Evolutionary conservation across 2,113 vertebrate genomes (phyloP), one percentile per base, ranked within the genome.

Genomic region (Sinocyclocheilus maitianheensis): DNA sequence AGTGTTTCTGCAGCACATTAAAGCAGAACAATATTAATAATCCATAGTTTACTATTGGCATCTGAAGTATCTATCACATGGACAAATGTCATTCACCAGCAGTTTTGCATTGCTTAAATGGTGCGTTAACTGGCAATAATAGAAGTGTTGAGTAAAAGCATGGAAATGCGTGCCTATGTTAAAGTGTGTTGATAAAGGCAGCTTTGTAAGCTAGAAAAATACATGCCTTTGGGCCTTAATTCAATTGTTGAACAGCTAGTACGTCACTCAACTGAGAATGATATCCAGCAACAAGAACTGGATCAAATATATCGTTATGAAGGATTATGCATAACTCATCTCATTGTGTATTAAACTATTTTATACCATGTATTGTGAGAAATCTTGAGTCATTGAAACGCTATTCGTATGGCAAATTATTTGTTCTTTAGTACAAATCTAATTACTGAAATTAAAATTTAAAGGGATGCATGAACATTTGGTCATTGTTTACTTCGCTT

Each of bases 321-420:
- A 77, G 76, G 67, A 30, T 58, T 81, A 87, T 72, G 60, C 40
- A 58, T 24, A 86, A 24, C 83, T 86, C 85, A 84, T 89, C 88
- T 86, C 82, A 89, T 77, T 81, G 85, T 63, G 51, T 65, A 89
- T 89, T 89, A 89, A 89, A 89, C 81, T 84, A 72, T 89, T 89
- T 89, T 84, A 87, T 89, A 89, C 77, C 84, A 67, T 53, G n/a
- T 0, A n/a, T 34, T 53, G 10, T 22, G 10, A 6, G 43, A 48
- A 48, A 14, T 16, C 5, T 4, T 14, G 72, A 79, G 11, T 62
- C 20, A 8, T 24, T 80, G 58, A 63, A 3, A 63, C 1, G 22
- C 11, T 58, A 40, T 40, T 78, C 11, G 20, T 18, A 5, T 0
- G 18, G n/a, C 26, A 60, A 37, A 12, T 20, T 20, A 22, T 5